These are phyloP conservation scores for Melipona quadrifasciata DNA, from an alignment of 1,140 invertebrate genomes.

Conservation along the genomic window DNA sequence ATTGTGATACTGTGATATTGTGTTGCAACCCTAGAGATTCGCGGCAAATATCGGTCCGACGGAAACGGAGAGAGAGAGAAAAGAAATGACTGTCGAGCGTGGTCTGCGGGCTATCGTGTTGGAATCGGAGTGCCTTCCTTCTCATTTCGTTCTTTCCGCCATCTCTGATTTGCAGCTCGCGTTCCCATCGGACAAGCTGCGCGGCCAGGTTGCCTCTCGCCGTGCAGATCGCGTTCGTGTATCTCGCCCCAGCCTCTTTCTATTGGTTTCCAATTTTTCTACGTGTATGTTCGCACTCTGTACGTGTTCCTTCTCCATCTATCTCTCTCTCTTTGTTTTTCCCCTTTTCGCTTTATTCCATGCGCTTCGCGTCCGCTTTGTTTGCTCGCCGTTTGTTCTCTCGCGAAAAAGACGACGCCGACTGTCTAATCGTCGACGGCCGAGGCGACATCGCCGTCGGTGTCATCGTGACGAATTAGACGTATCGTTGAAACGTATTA, in stretches of 20 bases:
- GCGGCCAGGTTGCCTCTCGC: background rate
- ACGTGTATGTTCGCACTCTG: background rate
- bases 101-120: background rate
- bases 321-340: background rate
- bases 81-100: background rate
- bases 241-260: background rate
- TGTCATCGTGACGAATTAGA: conserved; percentile 44
- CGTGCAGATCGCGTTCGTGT: background rate
- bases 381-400: background rate
- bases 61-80: background rate
- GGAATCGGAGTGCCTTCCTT: conserved; percentile 14
- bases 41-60: conserved; percentile 33
- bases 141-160: background rate
- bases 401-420: background rate
- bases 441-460: background rate
- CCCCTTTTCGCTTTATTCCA: background rate
- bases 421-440: background rate
- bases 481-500: conserved; percentile 55
- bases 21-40: background rate
- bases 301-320: background rate
- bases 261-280: conserved; percentile 45
- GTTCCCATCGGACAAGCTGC: background rate
- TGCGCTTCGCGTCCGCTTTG: background rate
- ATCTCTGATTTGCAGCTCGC: conserved; percentile 3
- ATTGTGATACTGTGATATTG: background rate